phyloP scores from a whole-genome alignment of 2,888 invertebrate genomes.

The Zootermopsis nevadensis region DNA sequence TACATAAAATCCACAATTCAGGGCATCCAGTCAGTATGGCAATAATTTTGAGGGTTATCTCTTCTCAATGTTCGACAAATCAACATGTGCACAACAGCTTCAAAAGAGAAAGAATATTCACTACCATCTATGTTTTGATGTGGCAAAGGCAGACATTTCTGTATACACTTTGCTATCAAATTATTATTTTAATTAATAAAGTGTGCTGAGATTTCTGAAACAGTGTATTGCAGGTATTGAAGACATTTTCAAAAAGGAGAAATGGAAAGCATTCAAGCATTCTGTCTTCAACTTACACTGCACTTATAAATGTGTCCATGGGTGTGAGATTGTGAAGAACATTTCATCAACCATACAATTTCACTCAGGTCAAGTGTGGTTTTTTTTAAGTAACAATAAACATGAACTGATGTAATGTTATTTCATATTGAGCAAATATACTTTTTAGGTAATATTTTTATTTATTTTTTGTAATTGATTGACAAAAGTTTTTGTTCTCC shows the following conservation, averaged over 20 bases:
- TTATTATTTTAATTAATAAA: constrained; percentile 27
- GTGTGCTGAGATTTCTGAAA: constrained; percentile 21
- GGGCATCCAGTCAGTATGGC: background rate
- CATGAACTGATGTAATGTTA: constrained; percentile 48
- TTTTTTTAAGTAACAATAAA: constrained; percentile 49
- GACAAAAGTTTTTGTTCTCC: constrained; percentile 45
- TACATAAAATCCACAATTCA: constrained; percentile 36
- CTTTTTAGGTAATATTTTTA: constrained; percentile 45
- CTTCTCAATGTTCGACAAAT: background rate
- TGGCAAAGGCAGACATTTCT: background rate
- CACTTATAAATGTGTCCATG: background rate
- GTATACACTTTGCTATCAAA: constrained; percentile 14
- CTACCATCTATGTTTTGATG: constrained; percentile 13
- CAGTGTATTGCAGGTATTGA: background rate
- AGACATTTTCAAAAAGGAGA: background rate
- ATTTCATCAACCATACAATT: constrained; percentile 35
- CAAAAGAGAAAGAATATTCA: background rate
- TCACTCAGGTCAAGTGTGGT: constrained; percentile 33
- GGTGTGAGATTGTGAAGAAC: constrained; percentile 25
- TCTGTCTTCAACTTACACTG: constrained; percentile 7
- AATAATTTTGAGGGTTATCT: background rate
- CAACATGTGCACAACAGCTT: background rate
- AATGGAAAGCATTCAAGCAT: background rate
- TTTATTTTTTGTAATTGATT: constrained; percentile 46
- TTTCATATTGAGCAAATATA: constrained; percentile 52